These are phyloP conservation scores for Meta bourneti DNA, from an alignment of 2,888 invertebrate species.

Conservation along the genomic window DNA sequence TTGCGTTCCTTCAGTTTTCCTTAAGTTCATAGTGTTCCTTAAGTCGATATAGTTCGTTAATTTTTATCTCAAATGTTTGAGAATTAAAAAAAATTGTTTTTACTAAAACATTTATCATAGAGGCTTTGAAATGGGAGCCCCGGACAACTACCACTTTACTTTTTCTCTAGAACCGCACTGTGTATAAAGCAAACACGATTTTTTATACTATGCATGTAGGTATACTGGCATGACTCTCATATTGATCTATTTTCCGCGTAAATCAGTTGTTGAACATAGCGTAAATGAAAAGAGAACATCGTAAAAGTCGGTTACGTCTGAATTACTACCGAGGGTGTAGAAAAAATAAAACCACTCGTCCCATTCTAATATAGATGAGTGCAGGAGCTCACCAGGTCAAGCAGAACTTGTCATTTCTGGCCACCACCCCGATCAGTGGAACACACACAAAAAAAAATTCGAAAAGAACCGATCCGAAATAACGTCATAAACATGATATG, in stretches of 20 bases:
- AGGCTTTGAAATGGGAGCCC: no score
- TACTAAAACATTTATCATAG: no score
- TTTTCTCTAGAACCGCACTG: no score
- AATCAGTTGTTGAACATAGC: background rate
- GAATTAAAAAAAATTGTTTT: no score
- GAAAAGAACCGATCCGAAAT: background rate
- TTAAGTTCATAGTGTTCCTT: no score
- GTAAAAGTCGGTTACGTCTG: background rate
- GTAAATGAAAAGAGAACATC: background rate
- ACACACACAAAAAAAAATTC: no score
- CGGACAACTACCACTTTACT: no score
- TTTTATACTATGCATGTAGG: no score
- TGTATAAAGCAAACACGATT: no score
- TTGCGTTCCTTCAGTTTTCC: no score
- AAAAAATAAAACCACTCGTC: background rate
- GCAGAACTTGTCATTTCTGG: background rate
- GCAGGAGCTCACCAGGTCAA: conserved; percentile 1
- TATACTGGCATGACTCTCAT: background rate
- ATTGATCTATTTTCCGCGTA: background rate
- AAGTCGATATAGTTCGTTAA: no score
- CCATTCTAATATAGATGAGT: background rate
- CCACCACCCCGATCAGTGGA: background rate
- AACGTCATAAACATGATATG: background rate
- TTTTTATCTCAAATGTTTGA: no score
- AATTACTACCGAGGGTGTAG: background rate